Percentiles rank a stretch among this genome's conserved stretches.
These are phyloP conservation scores for Solen grandis DNA, from an alignment of 1,140 invertebrate species.

Conservation along the genomic window DNA sequence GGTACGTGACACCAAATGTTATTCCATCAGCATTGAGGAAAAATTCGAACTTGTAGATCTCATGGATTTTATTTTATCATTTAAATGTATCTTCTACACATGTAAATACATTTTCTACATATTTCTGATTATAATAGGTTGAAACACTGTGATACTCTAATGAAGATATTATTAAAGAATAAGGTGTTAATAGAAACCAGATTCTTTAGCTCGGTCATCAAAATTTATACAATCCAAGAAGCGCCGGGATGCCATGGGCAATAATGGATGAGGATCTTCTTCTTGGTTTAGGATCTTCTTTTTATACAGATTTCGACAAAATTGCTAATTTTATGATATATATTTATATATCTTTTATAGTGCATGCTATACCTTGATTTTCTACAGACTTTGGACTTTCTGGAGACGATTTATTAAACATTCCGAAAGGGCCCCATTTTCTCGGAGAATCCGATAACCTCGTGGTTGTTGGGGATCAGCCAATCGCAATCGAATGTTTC, in stretches of 20 bases:
- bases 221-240: too few relatives aligned
- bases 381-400: slow-evolving; percentile 63
- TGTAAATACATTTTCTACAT: neutral
- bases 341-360: neutral
- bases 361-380: too few relatives aligned
- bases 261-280: too few relatives aligned
- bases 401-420: slow-evolving; percentile 46
- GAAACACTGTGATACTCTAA: too few relatives aligned
- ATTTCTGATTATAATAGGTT: neutral
- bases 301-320: neutral
- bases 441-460: slow-evolving; percentile 56
- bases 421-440: slow-evolving; percentile 66
- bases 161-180: too few relatives aligned
- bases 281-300: neutral
- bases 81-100: neutral
- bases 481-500: slow-evolving; percentile 61
- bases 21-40: neutral
- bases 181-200: too few relatives aligned
- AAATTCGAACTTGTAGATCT: neutral
- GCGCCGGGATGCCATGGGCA: neutral
- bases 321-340: neutral
- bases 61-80: neutral
- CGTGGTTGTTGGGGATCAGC: slow-evolving; percentile 36
- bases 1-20: slow-evolving; percentile 10
- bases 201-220: too few relatives aligned